phyloP scores from a whole-genome alignment of 2,113 vertebrate genomes.

The Phocoena sinus region DNA sequence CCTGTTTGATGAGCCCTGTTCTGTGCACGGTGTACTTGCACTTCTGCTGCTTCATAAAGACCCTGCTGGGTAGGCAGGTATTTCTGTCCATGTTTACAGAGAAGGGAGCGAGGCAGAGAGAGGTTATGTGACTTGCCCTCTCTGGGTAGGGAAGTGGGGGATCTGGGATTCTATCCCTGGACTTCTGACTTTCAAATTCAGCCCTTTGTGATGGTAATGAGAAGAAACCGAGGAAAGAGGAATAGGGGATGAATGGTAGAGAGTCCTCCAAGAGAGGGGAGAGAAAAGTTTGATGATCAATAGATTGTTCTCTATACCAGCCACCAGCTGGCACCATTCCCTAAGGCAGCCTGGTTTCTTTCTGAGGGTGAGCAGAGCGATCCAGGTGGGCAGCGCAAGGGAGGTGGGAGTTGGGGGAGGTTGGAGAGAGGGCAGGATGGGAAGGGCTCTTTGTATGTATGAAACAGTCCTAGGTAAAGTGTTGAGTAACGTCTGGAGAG shows the following conservation, averaged over 20 bases:
- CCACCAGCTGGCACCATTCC: conserved; percentile 48
- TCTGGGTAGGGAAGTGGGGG: background rate
- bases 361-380: background rate
- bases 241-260: background rate
- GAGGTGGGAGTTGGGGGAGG: background rate
- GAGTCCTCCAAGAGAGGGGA: background rate
- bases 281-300: background rate
- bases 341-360: background rate
- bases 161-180: background rate
- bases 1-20: background rate
- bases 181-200: background rate
- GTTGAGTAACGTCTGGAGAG: background rate
- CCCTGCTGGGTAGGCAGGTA: background rate
- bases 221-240: background rate
- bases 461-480: background rate
- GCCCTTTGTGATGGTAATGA: background rate
- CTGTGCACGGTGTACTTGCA: background rate
- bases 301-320: background rate
- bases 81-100: background rate
- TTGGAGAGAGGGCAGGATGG: background rate
- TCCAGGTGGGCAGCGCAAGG: background rate
- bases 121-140: background rate
- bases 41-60: background rate
- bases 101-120: background rate
- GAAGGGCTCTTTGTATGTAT: background rate